Evolutionary conservation across 53 echinoderm and acorn worm genomes (phyloP).

Genomic region (Crossaster papposus): DNA sequence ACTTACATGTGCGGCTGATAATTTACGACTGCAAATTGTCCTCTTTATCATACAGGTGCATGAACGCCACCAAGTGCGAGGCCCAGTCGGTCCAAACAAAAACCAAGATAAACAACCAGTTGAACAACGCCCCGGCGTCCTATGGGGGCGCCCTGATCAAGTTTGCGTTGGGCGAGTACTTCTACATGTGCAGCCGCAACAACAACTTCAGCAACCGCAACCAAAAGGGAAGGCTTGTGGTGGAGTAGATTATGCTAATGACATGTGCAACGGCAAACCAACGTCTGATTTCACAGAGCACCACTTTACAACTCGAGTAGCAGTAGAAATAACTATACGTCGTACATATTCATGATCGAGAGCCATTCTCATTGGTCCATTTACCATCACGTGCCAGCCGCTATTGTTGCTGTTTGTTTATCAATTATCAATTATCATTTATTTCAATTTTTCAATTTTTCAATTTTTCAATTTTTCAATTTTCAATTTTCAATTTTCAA

Average conservation of each 20-base stretch:
- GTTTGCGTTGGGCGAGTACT: constrained; percentile 73
- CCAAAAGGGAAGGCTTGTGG: constrained; percentile 76
- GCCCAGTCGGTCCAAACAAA: constrained; percentile 81
- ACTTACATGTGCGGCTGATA: too few relatives aligned
- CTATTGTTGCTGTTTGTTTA: too few relatives aligned
- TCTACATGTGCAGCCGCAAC: constrained; percentile 96
- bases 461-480: too few relatives aligned
- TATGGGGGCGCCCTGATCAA: constrained; percentile 86
- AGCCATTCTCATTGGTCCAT: too few relatives aligned
- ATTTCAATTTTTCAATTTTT: too few relatives aligned
- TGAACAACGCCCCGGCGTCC: constrained; percentile 90
- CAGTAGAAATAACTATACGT: too few relatives aligned
- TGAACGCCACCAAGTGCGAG: constrained; percentile 68
- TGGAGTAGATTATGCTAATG: neutral
- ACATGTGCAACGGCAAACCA: neutral
- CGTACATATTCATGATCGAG: too few relatives aligned
- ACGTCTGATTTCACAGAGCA: neutral
- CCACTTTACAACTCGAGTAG: too few relatives aligned
- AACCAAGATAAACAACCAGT: constrained; percentile 81
- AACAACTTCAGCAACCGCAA: constrained; percentile 97
- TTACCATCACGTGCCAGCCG: too few relatives aligned
- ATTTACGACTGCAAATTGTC: neutral
- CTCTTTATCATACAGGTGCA: constrained; percentile 62
- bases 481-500: too few relatives aligned
- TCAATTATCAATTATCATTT: too few relatives aligned